Conservation (phyloP, 2,113 vertebrate genomes). For the Poicephalus meyeri region DNA sequence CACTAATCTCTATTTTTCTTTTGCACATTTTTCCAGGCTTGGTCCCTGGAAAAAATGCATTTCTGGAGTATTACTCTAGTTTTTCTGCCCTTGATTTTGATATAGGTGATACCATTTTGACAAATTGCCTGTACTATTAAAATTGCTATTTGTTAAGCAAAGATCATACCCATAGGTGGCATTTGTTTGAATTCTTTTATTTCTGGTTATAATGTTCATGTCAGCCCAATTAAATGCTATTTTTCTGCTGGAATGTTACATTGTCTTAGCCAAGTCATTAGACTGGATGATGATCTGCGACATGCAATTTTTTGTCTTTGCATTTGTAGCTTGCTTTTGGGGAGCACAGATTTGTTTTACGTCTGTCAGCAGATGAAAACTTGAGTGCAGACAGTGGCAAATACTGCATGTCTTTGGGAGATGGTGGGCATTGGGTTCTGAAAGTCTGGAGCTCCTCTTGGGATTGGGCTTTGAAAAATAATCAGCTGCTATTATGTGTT, state of each 20-base stretch:
- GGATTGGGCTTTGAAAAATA: neutral
- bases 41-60: neutral
- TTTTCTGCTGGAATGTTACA: neutral
- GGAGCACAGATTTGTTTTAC: neutral
- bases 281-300: neutral
- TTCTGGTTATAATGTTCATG: neutral
- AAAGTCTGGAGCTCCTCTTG: neutral
- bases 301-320: neutral
- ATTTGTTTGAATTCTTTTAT: neutral
- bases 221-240: conserved; percentile 1
- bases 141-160: neutral
- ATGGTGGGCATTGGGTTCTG: fast-evolving
- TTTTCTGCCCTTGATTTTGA: neutral
- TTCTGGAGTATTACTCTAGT: neutral
- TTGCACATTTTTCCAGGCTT: neutral
- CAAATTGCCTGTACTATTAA: neutral
- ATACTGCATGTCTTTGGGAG: neutral
- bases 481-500: neutral
- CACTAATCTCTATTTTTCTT: neutral
- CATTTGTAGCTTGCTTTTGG: neutral
- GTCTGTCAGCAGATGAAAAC: neutral
- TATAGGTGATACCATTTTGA: neutral
- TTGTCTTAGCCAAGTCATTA: neutral
- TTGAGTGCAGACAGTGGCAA: neutral
- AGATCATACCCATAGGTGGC: neutral